Evolutionary conservation across 2,888 invertebrate species (phyloP), one percentile per base, ranked within the genome.

Genomic region (Marasmarcha lunaedactyla): DNA sequence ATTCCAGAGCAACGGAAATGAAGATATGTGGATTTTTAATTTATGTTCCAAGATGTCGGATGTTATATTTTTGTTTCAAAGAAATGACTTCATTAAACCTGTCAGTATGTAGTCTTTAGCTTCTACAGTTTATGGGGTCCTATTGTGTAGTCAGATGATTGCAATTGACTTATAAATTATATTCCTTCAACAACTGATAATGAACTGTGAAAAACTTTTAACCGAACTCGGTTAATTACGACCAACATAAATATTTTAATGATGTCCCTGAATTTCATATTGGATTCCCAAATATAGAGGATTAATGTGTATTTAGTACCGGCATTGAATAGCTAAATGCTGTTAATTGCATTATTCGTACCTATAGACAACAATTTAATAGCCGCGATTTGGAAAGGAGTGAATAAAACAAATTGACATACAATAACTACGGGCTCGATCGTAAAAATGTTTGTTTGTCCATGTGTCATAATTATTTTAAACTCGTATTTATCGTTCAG

Each of bases 101-200:
- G 63, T 65, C 64, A 64, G 68, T 69, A 7, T 7, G 7, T 20
- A 20, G 62, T 54, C 54, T 51, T 42, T 41, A 43, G 44, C 53
- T 48, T 46, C 43, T 51, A 52, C 57, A 54, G 54, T 64, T 67
- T 69, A 69, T 65, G 57, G 48, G 47, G 47, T 53, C 51, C 57
- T 55, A 62, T 62, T 55, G 63, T 55, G 64, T 68, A 71, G 67
- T 70, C 55, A 71, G 66, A 63, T 69, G 62, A 67, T 59, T 65
- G 58, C 70, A 66, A 70, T 71, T 68, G 60, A 59, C 57, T 63
- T 58, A 55, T 54, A 51, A 57, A 54, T 54, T 52, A 37, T 37
- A 36, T 20, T 20, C 7, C 40, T 37, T 38, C 44, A 46, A 46
- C 41, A 44, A 52, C 43, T 51, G 42, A 49, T 47, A 52, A 55